Percentiles rank a stretch among this genome's conserved stretches.
These are phyloP conservation scores for Acinonyx jubatus DNA, from an alignment of 2,113 vertebrate genomes.

Conservation along the genomic window DNA sequence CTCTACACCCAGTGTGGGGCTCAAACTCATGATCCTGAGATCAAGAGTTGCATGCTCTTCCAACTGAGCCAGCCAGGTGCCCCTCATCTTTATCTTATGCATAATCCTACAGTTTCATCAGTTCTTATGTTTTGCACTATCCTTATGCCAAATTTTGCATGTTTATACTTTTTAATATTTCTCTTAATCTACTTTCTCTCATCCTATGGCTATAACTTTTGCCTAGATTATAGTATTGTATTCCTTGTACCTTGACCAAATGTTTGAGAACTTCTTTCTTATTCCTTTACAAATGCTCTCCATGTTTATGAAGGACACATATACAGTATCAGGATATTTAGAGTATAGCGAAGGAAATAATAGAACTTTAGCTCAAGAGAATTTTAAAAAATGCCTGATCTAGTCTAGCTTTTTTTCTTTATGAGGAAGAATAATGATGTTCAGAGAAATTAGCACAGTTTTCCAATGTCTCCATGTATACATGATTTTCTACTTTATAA, in stretches of 20 bases:
- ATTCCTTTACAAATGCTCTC: not conserved
- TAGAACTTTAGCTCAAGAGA: not conserved
- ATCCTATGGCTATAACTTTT: not conserved
- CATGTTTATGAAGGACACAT: not conserved
- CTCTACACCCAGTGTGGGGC: not conserved
- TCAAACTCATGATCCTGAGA: not conserved
- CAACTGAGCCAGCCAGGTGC: not conserved
- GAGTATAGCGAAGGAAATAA: not conserved
- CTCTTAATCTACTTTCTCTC: not conserved
- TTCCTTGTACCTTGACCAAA: not conserved
- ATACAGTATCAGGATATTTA: not conserved
- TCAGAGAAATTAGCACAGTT: not conserved
- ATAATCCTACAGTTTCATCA: not conserved
- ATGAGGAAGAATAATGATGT: not conserved
- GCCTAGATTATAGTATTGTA: not conserved
- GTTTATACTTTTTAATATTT: not conserved
- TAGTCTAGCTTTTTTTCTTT: not conserved
- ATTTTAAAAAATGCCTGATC: not conserved
- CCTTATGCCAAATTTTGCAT: not conserved
- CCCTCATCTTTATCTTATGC: conserved; percentile 17
- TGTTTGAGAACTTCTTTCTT: conserved; percentile 8
- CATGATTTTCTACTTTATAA: not conserved
- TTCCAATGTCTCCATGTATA: not conserved
- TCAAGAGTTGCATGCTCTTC: not conserved
- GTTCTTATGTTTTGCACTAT: not conserved